phyloP scores from a whole-genome alignment of 1,140 invertebrate genomes.

The Trachymyrmex septentrionalis region DNA sequence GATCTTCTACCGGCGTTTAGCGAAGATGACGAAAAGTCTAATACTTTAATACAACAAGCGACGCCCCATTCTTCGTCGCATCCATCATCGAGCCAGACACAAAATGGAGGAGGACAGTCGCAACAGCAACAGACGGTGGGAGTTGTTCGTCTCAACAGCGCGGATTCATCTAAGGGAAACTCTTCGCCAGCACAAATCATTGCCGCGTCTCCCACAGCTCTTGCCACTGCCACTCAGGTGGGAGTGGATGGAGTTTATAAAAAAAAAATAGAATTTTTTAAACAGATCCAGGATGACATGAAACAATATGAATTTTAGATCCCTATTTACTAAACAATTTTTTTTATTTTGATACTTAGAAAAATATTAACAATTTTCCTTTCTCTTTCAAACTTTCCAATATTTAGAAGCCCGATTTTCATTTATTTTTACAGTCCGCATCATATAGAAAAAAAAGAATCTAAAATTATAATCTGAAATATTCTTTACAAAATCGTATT shows the following conservation, averaged over 20 bases:
- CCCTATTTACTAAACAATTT: neutral
- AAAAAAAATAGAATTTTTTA: conserved; percentile 57
- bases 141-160: conserved; percentile 89
- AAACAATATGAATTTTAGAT: conserved; percentile 17
- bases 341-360: conserved; percentile 18
- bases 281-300: conserved; percentile 37
- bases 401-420: neutral
- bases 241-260: conserved; percentile 86
- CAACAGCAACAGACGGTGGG: conserved; percentile 88
- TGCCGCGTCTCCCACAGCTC: conserved; percentile 87
- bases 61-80: conserved; percentile 83
- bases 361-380: neutral
- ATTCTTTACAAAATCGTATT: conserved; percentile 67
- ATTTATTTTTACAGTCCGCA: conserved; percentile 58
- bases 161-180: conserved; percentile 87
- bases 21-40: conserved; percentile 94
- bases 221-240: conserved; percentile 90
- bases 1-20: conserved; percentile 97
- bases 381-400: conserved; percentile 9
- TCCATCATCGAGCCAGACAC: conserved; percentile 77
- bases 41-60: conserved; percentile 83
- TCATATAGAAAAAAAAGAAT: conserved; percentile 42
- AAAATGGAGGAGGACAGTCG: conserved; percentile 78
- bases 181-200: conserved; percentile 87
- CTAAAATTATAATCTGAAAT: conserved; percentile 23